Evolutionary conservation across 2,888 invertebrate species (phyloP), one percentile per base, ranked within the genome.

Genomic region (Leptopilina myrica): DNA sequence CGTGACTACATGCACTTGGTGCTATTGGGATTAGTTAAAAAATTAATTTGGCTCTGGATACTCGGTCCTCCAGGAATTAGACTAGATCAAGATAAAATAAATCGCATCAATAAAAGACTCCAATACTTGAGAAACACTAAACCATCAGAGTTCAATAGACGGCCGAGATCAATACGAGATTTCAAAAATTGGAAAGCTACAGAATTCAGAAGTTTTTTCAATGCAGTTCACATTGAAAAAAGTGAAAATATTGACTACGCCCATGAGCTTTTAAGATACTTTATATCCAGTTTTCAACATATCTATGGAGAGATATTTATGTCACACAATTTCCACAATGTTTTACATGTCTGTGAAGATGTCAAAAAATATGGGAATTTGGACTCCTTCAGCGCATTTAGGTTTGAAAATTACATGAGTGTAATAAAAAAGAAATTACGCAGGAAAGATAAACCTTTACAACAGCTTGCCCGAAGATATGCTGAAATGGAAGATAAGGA

Each of bases 291-390:
- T 9, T 81, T 84, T 80, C 77, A 75, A 20, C 26, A 46, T 9
- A 20, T 87, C 15, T 87, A 86, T 80, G 81, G 82, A 8, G 76
- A 59, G 11, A 80, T 78, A 78, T 81, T 82, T 76, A 53, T 87
- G 46, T 82, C 86, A 5, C 87, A 88, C 77, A 90, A 90, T 85
- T 82, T 89, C 3, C 89, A 90, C 82, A 80, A 82, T 33, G 76
- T 89, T 20, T 66, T 88, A 49, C 89, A 89, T 81, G 43, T 89
- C 20, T 78, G 85, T 43, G 77, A 82, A 59, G 89, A 20, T 20
- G 20, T 20, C 20, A 20, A 20, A 20, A 20, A 20, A 20, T 20
- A 20, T 20, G 20, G 20, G 20, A 20, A 20, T 20, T 20, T 1
- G 20, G 20, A 20, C 20, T 20, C 20, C 20, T 20, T 20, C 20